phyloP scores from a whole-genome alignment of 2,888 invertebrate species.

The Polydesmus complanatus region DNA sequence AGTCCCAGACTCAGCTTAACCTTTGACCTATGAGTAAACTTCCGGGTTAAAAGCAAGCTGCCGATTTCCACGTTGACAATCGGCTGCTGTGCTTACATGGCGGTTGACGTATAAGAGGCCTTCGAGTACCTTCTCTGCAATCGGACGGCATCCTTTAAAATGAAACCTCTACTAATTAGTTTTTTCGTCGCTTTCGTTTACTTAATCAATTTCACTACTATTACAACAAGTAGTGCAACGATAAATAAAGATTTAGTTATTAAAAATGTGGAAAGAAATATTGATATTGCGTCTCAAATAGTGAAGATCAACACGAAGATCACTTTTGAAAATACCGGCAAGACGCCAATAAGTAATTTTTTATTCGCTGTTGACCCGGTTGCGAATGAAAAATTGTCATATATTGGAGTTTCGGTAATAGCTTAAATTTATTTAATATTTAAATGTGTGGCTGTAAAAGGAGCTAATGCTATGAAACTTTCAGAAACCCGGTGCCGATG shows the following conservation, averaged over 20 bases:
- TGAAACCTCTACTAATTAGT: not conserved
- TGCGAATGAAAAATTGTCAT: constrained; percentile 52
- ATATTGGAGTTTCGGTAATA: constrained; percentile 49
- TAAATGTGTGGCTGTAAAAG: not conserved
- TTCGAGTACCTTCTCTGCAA: not conserved
- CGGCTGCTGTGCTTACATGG: not conserved
- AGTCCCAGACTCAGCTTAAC: no score
- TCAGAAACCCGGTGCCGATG: constrained; percentile 11
- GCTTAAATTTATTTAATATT: constrained; percentile 10
- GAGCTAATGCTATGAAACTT: not conserved
- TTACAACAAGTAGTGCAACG: no score
- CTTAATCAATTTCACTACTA: no score
- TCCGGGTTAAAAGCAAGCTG: not conserved
- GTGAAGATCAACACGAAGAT: constrained; percentile 68
- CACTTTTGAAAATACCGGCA: constrained; percentile 68
- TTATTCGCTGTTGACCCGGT: constrained; percentile 53
- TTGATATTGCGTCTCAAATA: constrained; percentile 78
- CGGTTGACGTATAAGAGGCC: not conserved
- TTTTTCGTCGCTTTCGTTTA: not conserved
- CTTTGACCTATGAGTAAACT: no score
- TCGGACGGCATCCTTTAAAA: constrained; percentile 2
- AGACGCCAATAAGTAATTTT: constrained; percentile 53
- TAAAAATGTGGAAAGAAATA: constrained; percentile 62
- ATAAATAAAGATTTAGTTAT: constrained; percentile 27
- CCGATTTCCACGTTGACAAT: not conserved